Evolutionary conservation across 2,888 invertebrate genomes (phyloP), one percentile per base, ranked within the genome.

Genomic region (Stratiomys singularior): DNA sequence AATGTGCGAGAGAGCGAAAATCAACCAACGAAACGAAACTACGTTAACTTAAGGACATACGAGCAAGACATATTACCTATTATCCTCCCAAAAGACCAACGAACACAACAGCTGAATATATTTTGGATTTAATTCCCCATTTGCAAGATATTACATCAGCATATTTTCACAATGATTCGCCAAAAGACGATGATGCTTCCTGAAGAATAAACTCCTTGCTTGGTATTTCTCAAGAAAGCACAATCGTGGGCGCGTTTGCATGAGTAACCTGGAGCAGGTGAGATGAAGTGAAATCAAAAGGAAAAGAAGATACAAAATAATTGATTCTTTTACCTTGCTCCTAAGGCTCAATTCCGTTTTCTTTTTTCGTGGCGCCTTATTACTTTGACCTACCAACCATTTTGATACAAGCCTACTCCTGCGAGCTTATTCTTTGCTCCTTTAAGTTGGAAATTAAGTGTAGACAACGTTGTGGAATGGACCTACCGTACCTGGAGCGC

Each of bases 91-190:
- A 63, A 27, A 27, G 28, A n/a, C 28, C 28, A 63, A 63, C 28
- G 52, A 52, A 18, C 18, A n/a, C 18, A 18, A 37, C 25, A 25
- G 28, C 9, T n/a, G 28, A 37, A 37, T 66, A 30, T 66, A 37
- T 37, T 37, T 28, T 66, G 66, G 66, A 66, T 66, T 66, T 66
- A 66, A 66, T 66, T 66, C 37, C 66, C 66, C 66, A 66, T 66
- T 66, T 37, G 64, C 28, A 5, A 28, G 30, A 66, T 66, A 66
- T 66, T 66, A 66, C 66, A 66, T 66, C 66, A 66, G 66, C 66
- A 66, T 66, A 66, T 66, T 66, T 37, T 66, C 44, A 28, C 37
- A 66, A 66, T 66, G 66, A 37, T 37, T 66, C 15, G 52, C 52
- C 37, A 9, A 52, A 52, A 52, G 52, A 52, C 52, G 4, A 4